Percentiles rank a stretch among this genome's conserved stretches.
Conservation (phyloP, 2,797 vertebrate species). For the Myripristis jacobus region DNA sequence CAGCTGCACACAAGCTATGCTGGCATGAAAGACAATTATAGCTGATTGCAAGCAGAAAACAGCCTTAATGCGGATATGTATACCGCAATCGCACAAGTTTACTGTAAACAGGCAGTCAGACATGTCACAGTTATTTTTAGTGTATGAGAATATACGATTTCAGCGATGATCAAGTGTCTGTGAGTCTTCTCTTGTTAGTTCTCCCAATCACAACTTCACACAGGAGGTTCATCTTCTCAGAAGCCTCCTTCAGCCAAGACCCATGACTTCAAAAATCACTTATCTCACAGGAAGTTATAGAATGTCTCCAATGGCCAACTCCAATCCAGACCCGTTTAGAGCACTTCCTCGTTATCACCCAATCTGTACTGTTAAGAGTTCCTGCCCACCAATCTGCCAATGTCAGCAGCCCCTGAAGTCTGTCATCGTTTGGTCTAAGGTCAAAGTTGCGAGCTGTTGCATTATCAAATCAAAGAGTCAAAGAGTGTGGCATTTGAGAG, state of each 20-base stretch:
- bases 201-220: conserved; percentile 60
- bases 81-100: not conserved
- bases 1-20: not conserved
- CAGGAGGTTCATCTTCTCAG: conserved; percentile 43
- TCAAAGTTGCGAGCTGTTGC: conserved; percentile 38
- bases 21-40: not conserved
- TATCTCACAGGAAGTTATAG: conserved; percentile 57
- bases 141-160: conserved; percentile 13
- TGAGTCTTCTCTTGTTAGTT: conserved; percentile 21
- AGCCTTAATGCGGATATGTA: not conserved
- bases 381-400: conserved; percentile 74
- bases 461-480: not conserved
- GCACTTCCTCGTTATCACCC: conserved; percentile 71
- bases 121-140: not conserved
- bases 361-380: conserved; percentile 74
- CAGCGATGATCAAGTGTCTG: conserved; percentile 27
- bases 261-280: conserved; percentile 57
- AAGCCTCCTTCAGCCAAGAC: conserved; percentile 60
- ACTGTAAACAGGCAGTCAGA: not conserved
- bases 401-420: conserved; percentile 43
- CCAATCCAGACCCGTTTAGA: conserved; percentile 61
- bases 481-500: not conserved
- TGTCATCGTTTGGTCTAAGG: conserved; percentile 42
- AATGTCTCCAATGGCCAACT: conserved; percentile 42
- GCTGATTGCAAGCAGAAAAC: too few species aligned